These are phyloP conservation scores for Oryzias javanicus DNA, from an alignment of 2,113 vertebrate genomes.

Conservation along the genomic window DNA sequence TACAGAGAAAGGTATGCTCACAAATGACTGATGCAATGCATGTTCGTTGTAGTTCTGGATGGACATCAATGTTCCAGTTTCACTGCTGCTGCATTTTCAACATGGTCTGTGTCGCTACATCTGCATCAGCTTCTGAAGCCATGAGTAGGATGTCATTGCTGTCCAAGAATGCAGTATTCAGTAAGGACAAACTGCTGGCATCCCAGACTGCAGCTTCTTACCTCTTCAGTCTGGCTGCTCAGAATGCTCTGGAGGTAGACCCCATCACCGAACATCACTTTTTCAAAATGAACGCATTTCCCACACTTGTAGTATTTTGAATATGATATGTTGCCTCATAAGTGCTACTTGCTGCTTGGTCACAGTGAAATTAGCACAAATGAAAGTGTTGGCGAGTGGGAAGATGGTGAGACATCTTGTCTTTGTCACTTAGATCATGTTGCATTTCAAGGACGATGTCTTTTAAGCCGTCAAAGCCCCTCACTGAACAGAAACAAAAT, in stretches of 20 bases:
- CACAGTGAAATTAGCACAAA: conserved; percentile 4
- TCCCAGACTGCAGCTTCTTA: conserved; percentile 67
- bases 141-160: conserved; percentile 76
- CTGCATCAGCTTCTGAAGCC: conserved; percentile 79
- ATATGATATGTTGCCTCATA: conserved; percentile 3
- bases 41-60: background rate
- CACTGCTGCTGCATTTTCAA: conserved; percentile 2
- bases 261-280: background rate
- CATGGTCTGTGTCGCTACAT: conserved; percentile 6
- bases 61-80: background rate
- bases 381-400: conserved; percentile 16
- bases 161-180: conserved; percentile 41
- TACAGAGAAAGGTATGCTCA: conserved; percentile 74
- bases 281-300: background rate
- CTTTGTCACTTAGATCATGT: conserved; percentile 11
- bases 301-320: background rate
- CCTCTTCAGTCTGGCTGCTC: conserved; percentile 84
- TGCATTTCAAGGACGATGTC: background rate
- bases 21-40: background rate
- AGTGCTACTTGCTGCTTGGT: conserved; percentile 15
- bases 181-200: conserved; percentile 60
- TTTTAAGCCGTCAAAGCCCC: no score
- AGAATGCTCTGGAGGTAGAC: conserved; percentile 89
- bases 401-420: conserved; percentile 7
- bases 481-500: background rate